These are phyloP conservation scores for Psix sp. DNA, from an alignment of 1,140 invertebrate genomes.

Conservation along the genomic window DNA sequence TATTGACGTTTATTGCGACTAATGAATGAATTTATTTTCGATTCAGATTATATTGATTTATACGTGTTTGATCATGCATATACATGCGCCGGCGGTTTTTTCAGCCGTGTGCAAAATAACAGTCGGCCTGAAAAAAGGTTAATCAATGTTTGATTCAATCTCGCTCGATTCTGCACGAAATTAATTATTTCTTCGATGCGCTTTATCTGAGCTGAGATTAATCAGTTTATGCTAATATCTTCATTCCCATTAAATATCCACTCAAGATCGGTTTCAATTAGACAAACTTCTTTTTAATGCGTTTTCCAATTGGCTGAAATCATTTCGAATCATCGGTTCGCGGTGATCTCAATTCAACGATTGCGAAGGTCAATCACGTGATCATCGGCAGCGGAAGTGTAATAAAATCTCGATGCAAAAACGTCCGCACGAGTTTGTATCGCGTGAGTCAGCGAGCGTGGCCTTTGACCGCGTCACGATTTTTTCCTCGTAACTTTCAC, in stretches of 20 bases:
- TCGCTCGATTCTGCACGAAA: background rate
- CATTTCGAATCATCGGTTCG: no score
- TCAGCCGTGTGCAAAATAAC: background rate
- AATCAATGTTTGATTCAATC: background rate
- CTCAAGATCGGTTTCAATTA: no score
- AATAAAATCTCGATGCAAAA: conserved; percentile 45
- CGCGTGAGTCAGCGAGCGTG: conserved; percentile 53
- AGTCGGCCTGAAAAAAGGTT: no score
- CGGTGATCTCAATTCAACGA: conserved; percentile 19
- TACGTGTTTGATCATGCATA: conserved; percentile 9
- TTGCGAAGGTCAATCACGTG: conserved; percentile 11
- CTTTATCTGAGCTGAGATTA: background rate
- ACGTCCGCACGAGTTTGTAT: conserved; percentile 42
- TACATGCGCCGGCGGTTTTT: conserved; percentile 1
- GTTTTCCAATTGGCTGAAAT: no score
- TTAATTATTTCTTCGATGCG: background rate
- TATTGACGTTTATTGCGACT: conserved; percentile 35
- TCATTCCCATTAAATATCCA: background rate
- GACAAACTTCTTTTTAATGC: no score
- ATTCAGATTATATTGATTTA: conserved; percentile 33
- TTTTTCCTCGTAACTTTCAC: conserved; percentile 55
- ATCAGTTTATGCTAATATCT: conserved; percentile 2
- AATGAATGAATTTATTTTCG: conserved; percentile 28
- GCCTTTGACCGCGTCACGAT: conserved; percentile 40
- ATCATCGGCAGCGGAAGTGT: conserved; percentile 36